Base-by-base conservation (phyloP, 2,888 invertebrate genomes). In the Aromia moschata region DNA sequence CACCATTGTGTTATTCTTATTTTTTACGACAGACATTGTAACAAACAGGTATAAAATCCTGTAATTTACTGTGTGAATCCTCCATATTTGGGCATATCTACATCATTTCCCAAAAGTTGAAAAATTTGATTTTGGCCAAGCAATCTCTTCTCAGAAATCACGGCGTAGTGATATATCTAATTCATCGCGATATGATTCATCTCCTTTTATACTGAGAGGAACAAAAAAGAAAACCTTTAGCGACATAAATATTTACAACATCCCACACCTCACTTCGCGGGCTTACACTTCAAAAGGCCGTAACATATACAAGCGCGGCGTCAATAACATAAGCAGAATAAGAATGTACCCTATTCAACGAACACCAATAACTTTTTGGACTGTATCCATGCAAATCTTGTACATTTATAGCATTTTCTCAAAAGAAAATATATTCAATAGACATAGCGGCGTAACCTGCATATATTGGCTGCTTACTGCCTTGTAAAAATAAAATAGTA, bases 331-430 rank as follows among this genome's bases (percentile, higher is more conserved):
- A 59, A 49, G 49, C 58, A 51, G 51, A 55, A 59, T 55, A 55
- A 59, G 55, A 59, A 55, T 14, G 44, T 55, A 33, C 49, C 38
- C 30, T 51, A 38, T 55, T 54, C 55, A 37, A 37, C 54, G 31
- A 54, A 58, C 59, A 38, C 59, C 59, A 55, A 59, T 59, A 59
- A 55, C 49, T 54, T 55, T 47, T 59, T 49, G 49, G 59, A 59
- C 49, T 55, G 55, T 53, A 57, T 61, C 53, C 61, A 61, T 61
- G 61, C 57, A 62, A 58, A 62, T 58, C 62, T 53, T 53, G 58
- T 47, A 56, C 56, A 54, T 53, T 55, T 58, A 46, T 46, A 51
- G 47, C 43, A 51, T 54, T 55, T 55, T 55, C 43, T 49, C 59
- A 49, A 59, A 46, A 16, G 49, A 55, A 49, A 49, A 55, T 59